Conservation (phyloP, 2,888 invertebrate species). For the Melinopterus prodromus region DNA sequence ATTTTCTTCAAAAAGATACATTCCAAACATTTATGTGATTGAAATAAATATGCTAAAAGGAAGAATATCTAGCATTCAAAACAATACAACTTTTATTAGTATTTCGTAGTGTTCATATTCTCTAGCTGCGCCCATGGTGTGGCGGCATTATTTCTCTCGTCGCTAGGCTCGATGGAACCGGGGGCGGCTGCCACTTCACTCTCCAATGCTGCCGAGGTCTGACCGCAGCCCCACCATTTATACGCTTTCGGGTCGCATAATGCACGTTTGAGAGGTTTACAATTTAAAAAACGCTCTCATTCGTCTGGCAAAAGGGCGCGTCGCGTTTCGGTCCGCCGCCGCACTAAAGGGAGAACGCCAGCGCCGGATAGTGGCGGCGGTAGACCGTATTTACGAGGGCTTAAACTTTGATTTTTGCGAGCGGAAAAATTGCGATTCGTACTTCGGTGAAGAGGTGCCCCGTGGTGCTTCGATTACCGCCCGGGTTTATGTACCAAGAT, state of each 20-base stretch:
- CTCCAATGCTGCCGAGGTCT: too few relatives aligned
- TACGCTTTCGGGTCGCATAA: slow-evolving; percentile 11
- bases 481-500: not conserved
- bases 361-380: not conserved
- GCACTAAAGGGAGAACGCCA: not conserved
- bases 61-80: too few relatives aligned
- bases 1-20: too few relatives aligned
- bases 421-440: not conserved
- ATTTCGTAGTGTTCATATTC: too few relatives aligned
- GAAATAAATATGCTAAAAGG: too few relatives aligned
- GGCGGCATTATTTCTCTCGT: too few relatives aligned
- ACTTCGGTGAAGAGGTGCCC: not conserved
- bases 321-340: not conserved
- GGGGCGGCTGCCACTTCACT: too few relatives aligned
- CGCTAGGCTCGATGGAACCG: too few relatives aligned
- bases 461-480: not conserved
- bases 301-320: not conserved
- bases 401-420: slow-evolving; percentile 4
- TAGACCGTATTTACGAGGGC: slow-evolving; percentile 4
- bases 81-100: too few relatives aligned
- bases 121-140: too few relatives aligned
- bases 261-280: slow-evolving; percentile 25
- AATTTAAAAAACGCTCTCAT: slow-evolving; percentile 19
- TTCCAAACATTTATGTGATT: too few relatives aligned
- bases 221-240: slow-evolving; percentile 13